Base-by-base conservation (phyloP, 2,797 vertebrate species). In the Pyrocephalus nanus region DNA sequence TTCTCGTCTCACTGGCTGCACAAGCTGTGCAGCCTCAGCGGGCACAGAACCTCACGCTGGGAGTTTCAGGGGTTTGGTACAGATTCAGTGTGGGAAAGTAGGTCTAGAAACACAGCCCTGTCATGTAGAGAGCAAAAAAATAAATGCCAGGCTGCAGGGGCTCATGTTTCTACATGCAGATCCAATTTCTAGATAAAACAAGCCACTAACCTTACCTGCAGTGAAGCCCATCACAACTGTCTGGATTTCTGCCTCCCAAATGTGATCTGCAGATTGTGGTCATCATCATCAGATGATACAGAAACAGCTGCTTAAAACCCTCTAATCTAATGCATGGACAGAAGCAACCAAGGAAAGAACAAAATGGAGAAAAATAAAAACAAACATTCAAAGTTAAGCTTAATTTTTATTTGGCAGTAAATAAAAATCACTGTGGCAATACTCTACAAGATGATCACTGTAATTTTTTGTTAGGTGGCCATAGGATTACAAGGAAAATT, bases 331-430 rank as follows among this genome's bases (percentile, higher is more conserved):
- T n/a, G 34, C 43, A 20, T 9, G 62, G 83, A 92, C 29, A 42
- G 36, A 55, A 88, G 29, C 64, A 66, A 85, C n/a, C 76, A 67
- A 75, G 45, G 48, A 62, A 82, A 87, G 43, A 75, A 82, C 29
- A 92, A 88, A 88, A 90, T 12, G 29, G 48, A 79, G 55, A 81
- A 92, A 90, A 88, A 84, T 15, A 7, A 45, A 74, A 92, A 19
- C 65, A 62, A 83, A 55, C 26, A 60, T 70, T 84, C 48, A 43
- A 79, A 87, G 21, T 85, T 38, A 75, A 1, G 3, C 11, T 70
- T 88, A 18, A 54, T 76, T 90, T 96, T 96, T 96, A 96, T 95
- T 95, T 88, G 66, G 40, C 42, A 60, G 83, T 76, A 90, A 78
- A 79, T 82, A 90, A 90, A 94, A 92, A 76, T 75, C 55, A 62